Percentiles rank a stretch among this genome's conserved stretches.
Evolutionary conservation across 2,888 invertebrate species (phyloP).

Genomic region (Caenorhabditis plicata): DNA sequence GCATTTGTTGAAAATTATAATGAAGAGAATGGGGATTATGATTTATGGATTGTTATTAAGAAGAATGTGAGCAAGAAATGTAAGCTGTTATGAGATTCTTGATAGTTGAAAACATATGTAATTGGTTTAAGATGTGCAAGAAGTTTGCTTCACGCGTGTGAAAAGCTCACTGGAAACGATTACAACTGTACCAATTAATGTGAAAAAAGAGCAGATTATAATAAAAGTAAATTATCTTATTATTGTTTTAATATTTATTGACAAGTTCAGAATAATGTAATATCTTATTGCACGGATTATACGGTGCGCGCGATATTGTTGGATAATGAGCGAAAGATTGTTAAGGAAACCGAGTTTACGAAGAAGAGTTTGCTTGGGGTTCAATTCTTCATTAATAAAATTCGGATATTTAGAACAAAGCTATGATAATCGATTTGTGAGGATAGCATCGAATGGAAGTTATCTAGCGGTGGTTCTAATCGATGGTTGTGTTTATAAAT

Average conservation of each 20-base stretch:
- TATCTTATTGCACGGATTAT: slow-evolving; percentile 15
- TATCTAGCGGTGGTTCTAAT: slow-evolving; percentile 17
- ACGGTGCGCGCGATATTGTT: slow-evolving; percentile 13
- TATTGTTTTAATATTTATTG: background rate
- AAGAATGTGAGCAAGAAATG: slow-evolving; percentile 3
- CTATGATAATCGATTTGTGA: slow-evolving; percentile 8
- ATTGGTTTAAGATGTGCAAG: background rate
- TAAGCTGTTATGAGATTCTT: background rate
- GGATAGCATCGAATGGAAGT: slow-evolving; percentile 14
- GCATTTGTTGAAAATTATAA: slow-evolving; percentile 11
- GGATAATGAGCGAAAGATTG: slow-evolving; percentile 7
- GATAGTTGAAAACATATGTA: background rate
- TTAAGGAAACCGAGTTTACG: slow-evolving; percentile 8
- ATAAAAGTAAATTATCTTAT: too few relatives aligned
- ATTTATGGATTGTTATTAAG: slow-evolving; percentile 18
- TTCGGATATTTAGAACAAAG: slow-evolving; percentile 6
- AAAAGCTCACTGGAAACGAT: slow-evolving; percentile 25
- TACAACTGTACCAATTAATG: slow-evolving; percentile 7
- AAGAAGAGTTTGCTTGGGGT: background rate
- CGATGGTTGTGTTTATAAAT: slow-evolving; percentile 25
- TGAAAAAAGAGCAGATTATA: slow-evolving; percentile 14
- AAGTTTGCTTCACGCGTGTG: slow-evolving; percentile 12
- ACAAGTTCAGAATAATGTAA: slow-evolving; percentile 1
- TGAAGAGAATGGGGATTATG: slow-evolving; percentile 7
- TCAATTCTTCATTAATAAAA: background rate